phyloP scores from a whole-genome alignment of 2,797 vertebrate genomes.

The Rhinatrema bivittatum region DNA sequence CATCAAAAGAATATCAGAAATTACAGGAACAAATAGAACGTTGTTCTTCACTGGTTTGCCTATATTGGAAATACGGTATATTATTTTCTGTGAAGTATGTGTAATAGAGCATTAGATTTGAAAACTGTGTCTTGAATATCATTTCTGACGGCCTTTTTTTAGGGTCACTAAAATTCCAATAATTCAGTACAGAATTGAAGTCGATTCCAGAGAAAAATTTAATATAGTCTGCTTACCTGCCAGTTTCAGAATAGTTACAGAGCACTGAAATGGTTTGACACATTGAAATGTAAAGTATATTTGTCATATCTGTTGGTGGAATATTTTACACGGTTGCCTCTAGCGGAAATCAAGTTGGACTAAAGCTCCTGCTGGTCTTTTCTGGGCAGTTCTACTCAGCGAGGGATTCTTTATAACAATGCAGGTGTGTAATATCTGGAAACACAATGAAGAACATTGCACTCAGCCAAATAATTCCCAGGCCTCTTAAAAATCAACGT shows the following conservation, averaged over 20 bases:
- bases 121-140: slow-evolving; percentile 60
- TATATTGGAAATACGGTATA: slow-evolving; percentile 53
- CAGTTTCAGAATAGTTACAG: slow-evolving; percentile 62
- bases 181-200: slow-evolving; percentile 74
- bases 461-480: too few species aligned
- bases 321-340: slow-evolving; percentile 55
- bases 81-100: slow-evolving; percentile 60
- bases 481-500: too few species aligned
- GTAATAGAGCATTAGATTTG: slow-evolving; percentile 60
- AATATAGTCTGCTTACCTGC: slow-evolving; percentile 70
- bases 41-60: slow-evolving; percentile 50
- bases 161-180: slow-evolving; percentile 77
- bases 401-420: too few species aligned
- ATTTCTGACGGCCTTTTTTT: slow-evolving; percentile 72
- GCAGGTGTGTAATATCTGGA: too few species aligned
- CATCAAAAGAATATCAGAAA: slow-evolving; percentile 39
- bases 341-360: slow-evolving; percentile 53
- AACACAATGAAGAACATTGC: too few species aligned
- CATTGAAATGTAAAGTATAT: slow-evolving; percentile 73
- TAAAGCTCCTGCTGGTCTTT: slow-evolving; percentile 41
- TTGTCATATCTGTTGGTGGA: slow-evolving; percentile 69
- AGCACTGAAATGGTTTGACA: slow-evolving; percentile 71
- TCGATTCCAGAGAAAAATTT: slow-evolving; percentile 70
- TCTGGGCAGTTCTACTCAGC: too few species aligned
- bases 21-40: slow-evolving; percentile 47